Base-by-base conservation (phyloP, 2,888 invertebrate species). In the Philonicus albiceps region DNA sequence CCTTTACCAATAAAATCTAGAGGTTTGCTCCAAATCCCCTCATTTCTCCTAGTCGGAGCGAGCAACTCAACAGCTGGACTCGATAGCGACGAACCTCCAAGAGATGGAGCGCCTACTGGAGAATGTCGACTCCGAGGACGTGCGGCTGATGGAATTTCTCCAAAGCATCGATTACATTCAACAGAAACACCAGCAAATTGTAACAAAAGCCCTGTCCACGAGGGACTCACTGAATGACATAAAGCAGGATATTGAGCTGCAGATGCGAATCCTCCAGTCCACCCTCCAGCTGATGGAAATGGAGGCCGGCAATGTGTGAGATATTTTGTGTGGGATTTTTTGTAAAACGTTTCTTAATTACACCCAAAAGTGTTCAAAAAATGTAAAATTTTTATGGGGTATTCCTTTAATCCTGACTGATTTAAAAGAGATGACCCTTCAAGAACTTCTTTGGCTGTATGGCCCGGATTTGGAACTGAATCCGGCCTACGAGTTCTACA, bases 81-180 rank as follows among this genome's bases (percentile, higher is more conserved):
- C 37, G 19, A 81, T 81, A 27, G 49, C 81, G 30, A 3, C 31
- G 16, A 81, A 27, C 7, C 34, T 81, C 11, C 55, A 64, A 19
- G 53, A 53, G 19, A 81, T 81, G 81, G 81, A 81, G 34, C 7
- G 34, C 31, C 34, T 81, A 5, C 55, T 81, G 16, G 81, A 81
- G n/a, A 64, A 55, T 7, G 34, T 81, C 13, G 55, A 81, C 4
- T 19, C 43, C 53, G 85, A 64, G 34, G 76, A 86, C 31, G 43
- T 86, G 3, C n/a, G 34, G 55, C 16, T 86, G 1, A 11, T 86
- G 19, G 85, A 86, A 34, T 55, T 86, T 22, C 49, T 86, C 16
- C 13, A 86, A 11, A 43, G 19, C 27, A 34, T 86, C 3, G 55
- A 86, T 22, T 22, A 49, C 31, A 86, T 86, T 8, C 19, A 75